Conservation (phyloP, 37 sponge, comb jelly and placozoan species). For the Tethya wilhelma region DNA sequence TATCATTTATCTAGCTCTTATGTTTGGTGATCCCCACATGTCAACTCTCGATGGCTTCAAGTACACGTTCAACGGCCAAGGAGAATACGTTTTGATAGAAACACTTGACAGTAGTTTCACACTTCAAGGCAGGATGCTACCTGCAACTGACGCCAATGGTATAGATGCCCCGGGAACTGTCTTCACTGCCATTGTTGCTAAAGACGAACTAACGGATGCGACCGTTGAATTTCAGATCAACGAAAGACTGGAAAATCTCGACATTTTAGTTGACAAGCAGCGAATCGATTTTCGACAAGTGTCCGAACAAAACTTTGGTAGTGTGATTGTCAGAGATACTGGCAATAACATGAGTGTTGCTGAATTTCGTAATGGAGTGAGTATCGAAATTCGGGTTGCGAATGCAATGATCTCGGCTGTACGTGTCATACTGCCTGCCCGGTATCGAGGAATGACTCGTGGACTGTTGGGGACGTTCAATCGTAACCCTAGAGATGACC, state of each 20-base stretch:
- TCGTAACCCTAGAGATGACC: slow-evolving; percentile 40
- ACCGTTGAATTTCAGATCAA: no score
- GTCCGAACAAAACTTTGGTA: no score
- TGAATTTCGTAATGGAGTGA: slow-evolving; percentile 2
- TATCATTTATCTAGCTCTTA: no score
- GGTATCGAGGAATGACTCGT: not conserved
- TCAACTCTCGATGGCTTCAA: slow-evolving; percentile 69
- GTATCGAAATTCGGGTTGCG: slow-evolving; percentile 15
- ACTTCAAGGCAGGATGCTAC: slow-evolving; percentile 70
- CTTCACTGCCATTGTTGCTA: slow-evolving; percentile 66
- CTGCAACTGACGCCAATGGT: slow-evolving; percentile 18
- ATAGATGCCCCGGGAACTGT: slow-evolving; percentile 48
- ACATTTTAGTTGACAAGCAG: no score
- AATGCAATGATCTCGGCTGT: slow-evolving; percentile 37
- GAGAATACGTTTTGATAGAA: slow-evolving; percentile 71
- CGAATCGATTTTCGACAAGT: no score
- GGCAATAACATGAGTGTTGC: slow-evolving; percentile 21
- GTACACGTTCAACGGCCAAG: slow-evolving; percentile 80
- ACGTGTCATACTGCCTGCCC: slow-evolving; percentile 14
- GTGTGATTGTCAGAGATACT: slow-evolving; percentile 5
- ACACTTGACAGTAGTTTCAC: slow-evolving; percentile 61
- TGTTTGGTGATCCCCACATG: slow-evolving; percentile 76
- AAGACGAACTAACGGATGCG: no score
- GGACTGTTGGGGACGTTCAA: slow-evolving; percentile 60
- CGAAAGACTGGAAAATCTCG: no score